Conservation (phyloP, 1,140 invertebrate species). For the Cyclina sinensis region DNA sequence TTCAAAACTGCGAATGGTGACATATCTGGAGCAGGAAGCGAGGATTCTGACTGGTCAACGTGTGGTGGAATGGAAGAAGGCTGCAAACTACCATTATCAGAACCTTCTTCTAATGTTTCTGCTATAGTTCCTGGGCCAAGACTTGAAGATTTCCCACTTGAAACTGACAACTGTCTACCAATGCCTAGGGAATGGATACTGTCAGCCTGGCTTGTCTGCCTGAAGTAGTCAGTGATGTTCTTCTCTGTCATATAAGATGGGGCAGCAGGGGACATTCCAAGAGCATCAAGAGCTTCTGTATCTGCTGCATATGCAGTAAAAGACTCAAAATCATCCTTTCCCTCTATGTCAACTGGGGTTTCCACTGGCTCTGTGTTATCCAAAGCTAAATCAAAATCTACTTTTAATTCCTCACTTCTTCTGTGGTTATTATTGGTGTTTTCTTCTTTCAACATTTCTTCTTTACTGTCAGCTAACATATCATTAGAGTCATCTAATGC, state of each 20-base stretch:
- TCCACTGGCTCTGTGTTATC: slow-evolving; percentile 47
- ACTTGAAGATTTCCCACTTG: slow-evolving; percentile 55
- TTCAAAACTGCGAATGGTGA: neutral
- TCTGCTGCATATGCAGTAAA: slow-evolving; percentile 79
- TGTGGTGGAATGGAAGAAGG: neutral
- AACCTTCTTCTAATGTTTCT: slow-evolving; percentile 16
- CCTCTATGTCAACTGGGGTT: slow-evolving; percentile 73
- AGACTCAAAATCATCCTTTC: slow-evolving; percentile 82
- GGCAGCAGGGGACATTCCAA: slow-evolving; percentile 71
- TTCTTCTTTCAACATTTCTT: neutral
- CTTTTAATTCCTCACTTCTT: slow-evolving; percentile 43
- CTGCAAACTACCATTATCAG: neutral
- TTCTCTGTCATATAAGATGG: slow-evolving; percentile 55
- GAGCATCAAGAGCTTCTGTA: slow-evolving; percentile 65
- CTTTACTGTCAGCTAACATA: neutral
- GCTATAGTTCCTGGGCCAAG: neutral
- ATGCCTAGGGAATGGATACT: neutral
- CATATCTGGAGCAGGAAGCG: slow-evolving; percentile 42
- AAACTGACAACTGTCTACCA: slow-evolving; percentile 41
- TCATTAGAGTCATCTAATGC: slow-evolving; percentile 10
- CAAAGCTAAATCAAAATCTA: slow-evolving; percentile 60
- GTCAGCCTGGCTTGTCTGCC: slow-evolving; percentile 54
- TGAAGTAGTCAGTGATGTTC: slow-evolving; percentile 54
- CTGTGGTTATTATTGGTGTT: slow-evolving; percentile 15
- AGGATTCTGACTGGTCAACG: slow-evolving; percentile 26